phyloP scores from a whole-genome alignment of 1,140 invertebrate genomes.

The Heliconius eleuchia region DNA sequence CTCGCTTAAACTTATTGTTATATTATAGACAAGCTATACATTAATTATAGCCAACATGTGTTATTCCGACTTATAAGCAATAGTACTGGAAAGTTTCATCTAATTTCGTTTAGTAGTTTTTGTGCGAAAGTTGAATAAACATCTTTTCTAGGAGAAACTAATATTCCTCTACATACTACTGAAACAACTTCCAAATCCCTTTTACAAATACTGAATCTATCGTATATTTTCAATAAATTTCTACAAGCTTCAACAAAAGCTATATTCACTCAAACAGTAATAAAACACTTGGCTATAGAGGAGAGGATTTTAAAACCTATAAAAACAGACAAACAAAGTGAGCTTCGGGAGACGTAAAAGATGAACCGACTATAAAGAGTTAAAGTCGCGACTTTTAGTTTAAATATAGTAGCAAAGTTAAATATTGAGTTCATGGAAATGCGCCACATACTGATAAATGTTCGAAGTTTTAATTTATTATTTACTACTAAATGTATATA shows the following conservation, averaged over 20 bases:
- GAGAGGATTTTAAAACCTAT: constrained; percentile 15
- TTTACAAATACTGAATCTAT: background rate
- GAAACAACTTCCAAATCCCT: background rate
- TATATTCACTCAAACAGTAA: constrained; percentile 26
- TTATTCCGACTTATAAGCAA: no score
- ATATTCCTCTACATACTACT: no score
- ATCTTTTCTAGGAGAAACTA: no score
- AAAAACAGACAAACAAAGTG: constrained; percentile 11
- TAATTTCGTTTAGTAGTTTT: no score
- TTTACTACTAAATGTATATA: no score
- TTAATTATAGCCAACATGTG: no score
- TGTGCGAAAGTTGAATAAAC: no score
- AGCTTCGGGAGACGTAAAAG: constrained; percentile 22
- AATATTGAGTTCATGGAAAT: constrained; percentile 1
- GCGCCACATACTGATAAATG: no score
- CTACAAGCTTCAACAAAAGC: constrained; percentile 20
- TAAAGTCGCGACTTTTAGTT: constrained; percentile 24
- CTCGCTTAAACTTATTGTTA: no score
- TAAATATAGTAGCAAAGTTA: constrained; percentile 21
- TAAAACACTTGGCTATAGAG: constrained; percentile 23
- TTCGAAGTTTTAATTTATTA: no score
- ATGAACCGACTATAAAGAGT: constrained; percentile 19
- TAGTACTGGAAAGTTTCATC: no score
- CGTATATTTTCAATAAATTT: constrained; percentile 12
- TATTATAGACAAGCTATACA: no score